Evolutionary conservation across 2,113 vertebrate genomes (phyloP), one percentile per base, ranked within the genome.

Genomic region (Murina feae): DNA sequence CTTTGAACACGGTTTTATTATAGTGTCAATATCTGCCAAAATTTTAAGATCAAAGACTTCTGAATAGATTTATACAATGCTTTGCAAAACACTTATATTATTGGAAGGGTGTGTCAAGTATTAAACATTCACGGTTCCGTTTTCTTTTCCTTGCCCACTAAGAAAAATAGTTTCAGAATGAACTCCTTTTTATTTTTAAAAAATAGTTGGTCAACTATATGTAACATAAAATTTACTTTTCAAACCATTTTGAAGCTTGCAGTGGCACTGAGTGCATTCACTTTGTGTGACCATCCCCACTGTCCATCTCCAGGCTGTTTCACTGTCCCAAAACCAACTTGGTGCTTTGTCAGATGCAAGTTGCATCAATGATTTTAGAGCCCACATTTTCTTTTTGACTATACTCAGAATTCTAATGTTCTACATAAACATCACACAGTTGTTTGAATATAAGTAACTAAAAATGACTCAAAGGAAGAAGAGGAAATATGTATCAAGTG

Each of bases 1-100:
- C 58, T 93, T 84, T 94, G 82, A 90, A 88, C 32, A 80, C 3
- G 0, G 75, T 94, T 93, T 76, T 65, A 47, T 83, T 47, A 80
- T 32, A 65, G 39, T 28, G 1, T 74, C 44, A 74, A 58, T 4
- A 42, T 51, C 89, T 83, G 65, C 53, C 91, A 74, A 58, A 78
- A 86, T 92, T 86, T 91, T 66, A 92, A 71, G 69, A 86, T 92
- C 75, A 90, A 95, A 90, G 91, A 90, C 75, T 65, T 51, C 17
- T 49, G 28, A 90, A 53, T 63, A 86, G 80, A 51, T 51, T 72
- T 35, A 16, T 58, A 53, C 65, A 37, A 30, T 49, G 7, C 9
- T 37, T 92, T 89, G 32, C 63, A 55, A 35, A 60, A 69, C 21
- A 47, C 9, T 25, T 30, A 47, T 49, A 55, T 68, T 74, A 71